Evolutionary conservation across 2,113 vertebrate species (phyloP).

Genomic region (Lagenorhynchus albirostris): DNA sequence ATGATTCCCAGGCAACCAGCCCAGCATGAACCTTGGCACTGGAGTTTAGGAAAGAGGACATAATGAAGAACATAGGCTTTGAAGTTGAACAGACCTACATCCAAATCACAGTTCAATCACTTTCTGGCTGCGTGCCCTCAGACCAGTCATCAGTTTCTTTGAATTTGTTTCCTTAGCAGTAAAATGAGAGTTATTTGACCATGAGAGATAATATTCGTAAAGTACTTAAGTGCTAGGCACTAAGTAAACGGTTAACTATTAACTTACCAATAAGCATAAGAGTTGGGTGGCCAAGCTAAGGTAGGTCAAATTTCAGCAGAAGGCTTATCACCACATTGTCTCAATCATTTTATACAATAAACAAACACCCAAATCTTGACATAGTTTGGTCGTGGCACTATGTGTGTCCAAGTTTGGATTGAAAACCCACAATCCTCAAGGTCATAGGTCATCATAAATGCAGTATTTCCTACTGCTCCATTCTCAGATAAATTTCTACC

Average conservation of each 20-base stretch:
- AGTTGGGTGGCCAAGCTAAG: not conserved
- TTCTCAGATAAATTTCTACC: not conserved
- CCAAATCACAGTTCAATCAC: not conserved
- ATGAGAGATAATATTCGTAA: not conserved
- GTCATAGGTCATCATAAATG: not conserved
- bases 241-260: not conserved
- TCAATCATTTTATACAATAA: not conserved
- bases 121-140: not conserved
- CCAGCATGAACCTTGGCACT: not conserved
- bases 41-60: not conserved
- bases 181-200: not conserved
- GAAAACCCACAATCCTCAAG: not conserved
- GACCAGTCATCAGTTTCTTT: not conserved
- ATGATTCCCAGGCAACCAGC: not conserved
- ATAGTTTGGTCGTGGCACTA: not conserved
- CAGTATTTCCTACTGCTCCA: not conserved
- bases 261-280: not conserved
- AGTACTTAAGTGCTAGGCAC: not conserved
- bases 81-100: not conserved
- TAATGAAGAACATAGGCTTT: not conserved
- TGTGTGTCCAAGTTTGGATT: not conserved
- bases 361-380: not conserved
- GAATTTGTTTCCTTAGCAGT: not conserved
- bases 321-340: not conserved
- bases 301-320: not conserved